Evolutionary conservation across 2,113 vertebrate genomes (phyloP), one percentile per base, ranked within the genome.

Genomic region (Cyphomyrus discorhynchus): DNA sequence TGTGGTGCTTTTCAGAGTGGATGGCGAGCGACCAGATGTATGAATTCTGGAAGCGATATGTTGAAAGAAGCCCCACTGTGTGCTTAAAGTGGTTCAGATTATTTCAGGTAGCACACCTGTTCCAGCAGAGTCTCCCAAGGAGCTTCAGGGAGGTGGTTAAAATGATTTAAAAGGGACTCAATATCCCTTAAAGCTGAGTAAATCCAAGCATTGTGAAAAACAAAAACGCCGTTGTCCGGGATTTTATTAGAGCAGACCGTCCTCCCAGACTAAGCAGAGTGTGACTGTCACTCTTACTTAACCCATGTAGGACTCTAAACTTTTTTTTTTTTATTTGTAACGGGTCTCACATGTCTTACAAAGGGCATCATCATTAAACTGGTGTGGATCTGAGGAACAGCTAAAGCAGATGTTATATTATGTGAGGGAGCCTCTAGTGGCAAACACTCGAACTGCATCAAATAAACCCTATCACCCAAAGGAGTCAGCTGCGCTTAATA

Each of bases 371-470:
- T 80, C 35, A 80, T 80, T 80, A 42, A 80, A 35, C 74, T 80
- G 74, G 35, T 80, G 35, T 42, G 74, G 15, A 80, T 35, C 13
- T 15, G 74, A 80, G 19, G 74, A 80, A 19, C 74, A 49, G 47
- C 21, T 8, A 53, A n/a, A 1, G 27, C 86, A 49, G 13, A 53
- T 50, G 31, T 84, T 90, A 15, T 3, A 87, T 56, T 90, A 87
- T 89, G 80, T 52, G 52, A 80, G 70, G 50, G 66, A 24, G 89
- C 70, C 88, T 77, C 89, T 49, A 89, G 87, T 90, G 89, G 88
- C 46, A 7, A 11, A 49, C 47, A 82, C 3, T 35, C 3, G 31
- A 13, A 85, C 35, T 90, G 88, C 88, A 50, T 13, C 27, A 13
- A 27, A 3, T 52, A 47, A 31, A 86, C 83, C 45, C 24, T 5